These are phyloP conservation scores for Probaryconus sp. DNA, from an alignment of 1,140 invertebrate genomes.

Conservation along the genomic window DNA sequence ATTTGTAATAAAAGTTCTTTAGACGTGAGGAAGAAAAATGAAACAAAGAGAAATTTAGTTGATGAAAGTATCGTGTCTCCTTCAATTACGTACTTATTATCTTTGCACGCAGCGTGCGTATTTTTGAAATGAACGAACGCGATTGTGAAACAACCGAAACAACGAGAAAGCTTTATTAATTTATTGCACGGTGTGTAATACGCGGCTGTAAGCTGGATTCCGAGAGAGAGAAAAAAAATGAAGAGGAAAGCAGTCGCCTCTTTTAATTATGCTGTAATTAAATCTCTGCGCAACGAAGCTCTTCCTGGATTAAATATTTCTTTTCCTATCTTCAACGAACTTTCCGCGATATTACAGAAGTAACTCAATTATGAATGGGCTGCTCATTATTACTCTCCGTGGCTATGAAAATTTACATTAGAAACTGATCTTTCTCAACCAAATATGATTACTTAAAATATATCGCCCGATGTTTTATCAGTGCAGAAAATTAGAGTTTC, in stretches of 20 bases:
- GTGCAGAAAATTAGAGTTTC: no score
- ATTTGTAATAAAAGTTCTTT: no score
- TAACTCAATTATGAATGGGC: conserved; percentile 52
- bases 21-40: conserved; percentile 38
- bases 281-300: conserved; percentile 41
- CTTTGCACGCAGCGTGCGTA: conserved; percentile 22
- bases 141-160: conserved; percentile 36
- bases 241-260: conserved; percentile 38
- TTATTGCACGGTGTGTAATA: conserved; percentile 53
- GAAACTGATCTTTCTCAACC: neutral
- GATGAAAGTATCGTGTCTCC: conserved; percentile 46
- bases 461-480: no score
- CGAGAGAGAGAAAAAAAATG: conserved; percentile 41
- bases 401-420: conserved; percentile 32
- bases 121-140: conserved; percentile 41
- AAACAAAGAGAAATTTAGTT: conserved; percentile 13
- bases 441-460: no score
- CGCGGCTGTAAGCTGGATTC: conserved; percentile 29
- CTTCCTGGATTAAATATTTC: conserved; percentile 52
- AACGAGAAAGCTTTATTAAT: conserved; percentile 53
- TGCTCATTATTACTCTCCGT: conserved; percentile 32
- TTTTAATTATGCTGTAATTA: conserved; percentile 60
- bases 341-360: conserved; percentile 36
- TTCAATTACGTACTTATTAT: conserved; percentile 59
- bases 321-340: conserved; percentile 45